phyloP scores from a whole-genome alignment of 1,140 invertebrate species.

The Penaeus vannamei region DNA sequence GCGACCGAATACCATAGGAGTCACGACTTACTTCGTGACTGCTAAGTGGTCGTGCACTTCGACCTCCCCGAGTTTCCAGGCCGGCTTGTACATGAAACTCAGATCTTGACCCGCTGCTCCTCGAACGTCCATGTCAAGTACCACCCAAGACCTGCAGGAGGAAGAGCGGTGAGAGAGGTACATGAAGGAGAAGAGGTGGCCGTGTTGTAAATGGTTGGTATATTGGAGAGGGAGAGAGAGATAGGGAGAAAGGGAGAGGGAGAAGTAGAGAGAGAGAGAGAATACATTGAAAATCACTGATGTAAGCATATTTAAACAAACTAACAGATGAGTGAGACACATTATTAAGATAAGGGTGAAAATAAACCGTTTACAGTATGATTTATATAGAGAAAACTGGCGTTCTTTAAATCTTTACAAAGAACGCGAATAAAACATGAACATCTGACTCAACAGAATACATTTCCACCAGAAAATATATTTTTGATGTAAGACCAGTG shows the following conservation, averaged over 20 bases:
- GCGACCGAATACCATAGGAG: background rate
- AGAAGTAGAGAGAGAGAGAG: background rate
- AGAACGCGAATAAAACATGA: too few species aligned
- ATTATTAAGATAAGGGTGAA: too few species aligned
- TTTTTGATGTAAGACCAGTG: too few species aligned
- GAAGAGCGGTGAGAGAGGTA: background rate
- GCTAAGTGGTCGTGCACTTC: conserved; percentile 75
- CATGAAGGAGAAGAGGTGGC: background rate
- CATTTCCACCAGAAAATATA: too few species aligned
- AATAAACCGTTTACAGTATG: too few species aligned
- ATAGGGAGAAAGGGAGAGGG: background rate
- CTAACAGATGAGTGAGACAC: too few species aligned
- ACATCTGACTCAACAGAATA: too few species aligned
- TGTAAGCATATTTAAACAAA: too few species aligned
- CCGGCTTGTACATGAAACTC: conserved; percentile 80
- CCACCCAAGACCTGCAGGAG: conserved; percentile 79
- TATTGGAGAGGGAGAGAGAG: background rate
- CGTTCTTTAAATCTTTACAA: too few species aligned
- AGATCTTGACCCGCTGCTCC: conserved; percentile 85
- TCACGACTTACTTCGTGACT: conserved; percentile 71
- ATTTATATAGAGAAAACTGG: too few species aligned
- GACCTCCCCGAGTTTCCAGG: conserved; percentile 75
- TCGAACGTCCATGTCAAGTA: conserved; percentile 84
- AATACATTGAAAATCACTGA: background rate
- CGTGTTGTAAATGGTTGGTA: background rate